Evolutionary conservation across 2,797 vertebrate genomes (phyloP), one percentile per base, ranked within the genome.

Genomic region (Acestrorhynchus altus): DNA sequence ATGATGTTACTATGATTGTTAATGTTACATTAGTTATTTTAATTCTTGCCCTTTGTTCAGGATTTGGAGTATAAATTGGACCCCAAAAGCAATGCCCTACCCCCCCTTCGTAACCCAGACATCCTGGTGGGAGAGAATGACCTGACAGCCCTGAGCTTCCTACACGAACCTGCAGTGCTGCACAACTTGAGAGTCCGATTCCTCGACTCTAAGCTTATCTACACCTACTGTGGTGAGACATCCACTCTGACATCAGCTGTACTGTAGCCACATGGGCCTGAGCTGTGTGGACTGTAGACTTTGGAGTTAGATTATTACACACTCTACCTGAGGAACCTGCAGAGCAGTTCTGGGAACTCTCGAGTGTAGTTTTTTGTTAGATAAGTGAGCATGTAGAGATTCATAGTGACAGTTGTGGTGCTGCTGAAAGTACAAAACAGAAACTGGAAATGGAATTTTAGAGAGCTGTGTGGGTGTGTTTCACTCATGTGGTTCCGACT

Each of bases 121-220:
- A 96, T 99, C 83, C 93, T 99, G 60, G 97, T 98, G 13, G 98
- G 97, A 1, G 97, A 98, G 81, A 99, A 99, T 81, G 98, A 99
- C 91, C 95, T 99, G 74, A 99, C 98, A 0, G 95, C 96, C 0
- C 96, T 99, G 82, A 99, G 98, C 82, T 99, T 98, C 80, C 96
- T 99, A 26, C 96, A 99, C 0, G 98, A 99, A 83, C 98, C 98
- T 0, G 97, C 98, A 0, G 95, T 99, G 72, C 92, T 99, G 0
- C 97, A 99, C 88, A 99, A 99, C 91, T 95, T 99, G 72, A 94
- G 93, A 92, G 95, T 99, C 56, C 96, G 98, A 82, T 99, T 99
- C 74, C 92, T 96, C 2, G 96, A 99, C 89, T 98, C 96, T 22
- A 99, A 95, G 82, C 90, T 96, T 57, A 99, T 99, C 90, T 99